Evolutionary conservation across 2,113 vertebrate genomes (phyloP).

Genomic region (Eretmochelys imbricata): DNA sequence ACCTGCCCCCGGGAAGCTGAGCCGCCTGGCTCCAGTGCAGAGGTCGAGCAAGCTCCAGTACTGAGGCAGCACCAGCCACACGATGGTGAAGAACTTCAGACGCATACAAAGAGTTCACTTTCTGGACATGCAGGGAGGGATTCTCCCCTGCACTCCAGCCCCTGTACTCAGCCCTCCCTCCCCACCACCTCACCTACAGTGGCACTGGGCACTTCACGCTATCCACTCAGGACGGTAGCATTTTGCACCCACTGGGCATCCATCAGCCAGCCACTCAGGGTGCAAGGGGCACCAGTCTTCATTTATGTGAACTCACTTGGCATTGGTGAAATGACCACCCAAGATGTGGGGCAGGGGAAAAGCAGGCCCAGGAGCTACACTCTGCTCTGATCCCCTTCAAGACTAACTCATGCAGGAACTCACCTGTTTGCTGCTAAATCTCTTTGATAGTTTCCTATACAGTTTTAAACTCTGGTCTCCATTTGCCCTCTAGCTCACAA

Average conservation of each 20-base stretch:
- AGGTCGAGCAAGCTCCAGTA: not conserved
- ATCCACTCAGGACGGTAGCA: not conserved
- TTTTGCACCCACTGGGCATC: not conserved
- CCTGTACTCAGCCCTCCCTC: not conserved
- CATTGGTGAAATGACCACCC: not conserved
- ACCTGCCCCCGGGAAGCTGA: not conserved
- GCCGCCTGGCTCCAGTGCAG: not conserved
- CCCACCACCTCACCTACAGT: not conserved
- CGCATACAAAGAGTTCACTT: not conserved
- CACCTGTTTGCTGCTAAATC: not conserved
- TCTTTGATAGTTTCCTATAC: not conserved
- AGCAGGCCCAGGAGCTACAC: no score
- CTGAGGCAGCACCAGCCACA: not conserved
- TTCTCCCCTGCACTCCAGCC: not conserved
- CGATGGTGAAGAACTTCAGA: not conserved
- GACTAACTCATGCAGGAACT: not conserved
- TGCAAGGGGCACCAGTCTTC: not conserved
- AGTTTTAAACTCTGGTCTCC: not conserved
- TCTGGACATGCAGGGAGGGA: not conserved
- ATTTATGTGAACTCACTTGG: not conserved
- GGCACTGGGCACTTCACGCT: not conserved
- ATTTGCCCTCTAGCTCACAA: not conserved
- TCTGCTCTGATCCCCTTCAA: not conserved
- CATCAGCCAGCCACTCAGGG: no score
- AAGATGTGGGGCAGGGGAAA: not conserved